Conservation (phyloP, 2,113 vertebrate genomes). For the Nesospiza acunhae region DNA sequence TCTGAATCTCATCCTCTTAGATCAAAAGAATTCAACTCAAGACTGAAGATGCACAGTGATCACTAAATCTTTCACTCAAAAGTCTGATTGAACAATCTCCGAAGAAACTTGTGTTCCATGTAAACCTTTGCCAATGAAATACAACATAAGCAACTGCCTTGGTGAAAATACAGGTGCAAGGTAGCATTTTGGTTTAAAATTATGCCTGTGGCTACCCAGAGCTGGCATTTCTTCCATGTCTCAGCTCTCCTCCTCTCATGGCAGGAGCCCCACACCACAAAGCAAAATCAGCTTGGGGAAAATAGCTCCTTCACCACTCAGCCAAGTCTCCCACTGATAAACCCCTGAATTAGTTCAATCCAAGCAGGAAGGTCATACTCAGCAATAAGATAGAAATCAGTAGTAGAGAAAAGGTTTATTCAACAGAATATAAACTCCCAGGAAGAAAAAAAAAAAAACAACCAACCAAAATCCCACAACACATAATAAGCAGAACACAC, state of each 20-base stretch:
- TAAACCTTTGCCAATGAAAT: neutral
- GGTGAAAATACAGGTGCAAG: neutral
- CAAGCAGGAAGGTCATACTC: neutral
- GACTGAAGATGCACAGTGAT: neutral
- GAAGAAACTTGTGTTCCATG: neutral
- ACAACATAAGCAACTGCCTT: neutral
- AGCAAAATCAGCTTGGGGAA: neutral
- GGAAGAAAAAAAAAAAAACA: neutral
- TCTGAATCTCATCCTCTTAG: neutral
- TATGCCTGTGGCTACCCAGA: neutral
- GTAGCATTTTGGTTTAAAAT: neutral
- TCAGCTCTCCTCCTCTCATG: neutral
- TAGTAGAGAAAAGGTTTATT: neutral
- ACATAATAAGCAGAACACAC: neutral
- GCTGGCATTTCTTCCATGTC: neutral
- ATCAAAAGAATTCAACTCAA: neutral
- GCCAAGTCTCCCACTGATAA: neutral
- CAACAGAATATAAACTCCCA: neutral
- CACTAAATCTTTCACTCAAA: neutral
- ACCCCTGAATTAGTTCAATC: neutral
- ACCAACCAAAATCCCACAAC: neutral
- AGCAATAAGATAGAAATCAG: neutral
- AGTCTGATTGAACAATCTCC: neutral
- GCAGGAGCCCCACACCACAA: rapidly evolving
- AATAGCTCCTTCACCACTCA: neutral